Conservation (phyloP, 2,797 vertebrate species). For the Oreochromis grahami region DNA sequence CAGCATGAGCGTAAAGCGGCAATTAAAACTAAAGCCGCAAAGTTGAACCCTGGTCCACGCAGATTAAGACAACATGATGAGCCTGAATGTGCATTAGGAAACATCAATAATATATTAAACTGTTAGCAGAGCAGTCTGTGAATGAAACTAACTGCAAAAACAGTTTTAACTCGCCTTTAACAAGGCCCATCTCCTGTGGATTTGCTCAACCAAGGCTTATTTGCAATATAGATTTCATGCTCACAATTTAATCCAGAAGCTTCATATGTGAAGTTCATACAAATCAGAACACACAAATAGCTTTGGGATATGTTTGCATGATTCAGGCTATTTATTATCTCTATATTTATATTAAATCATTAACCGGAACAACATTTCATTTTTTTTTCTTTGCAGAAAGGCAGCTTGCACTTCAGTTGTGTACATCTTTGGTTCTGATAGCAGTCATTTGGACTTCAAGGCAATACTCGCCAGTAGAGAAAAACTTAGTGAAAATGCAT, state of each 20-base stretch:
- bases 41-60: background rate
- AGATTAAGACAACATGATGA: slow-evolving; percentile 28
- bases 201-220: slow-evolving; percentile 4
- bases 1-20: slow-evolving; percentile 17
- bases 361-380: background rate
- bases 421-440: background rate
- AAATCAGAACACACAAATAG: background rate
- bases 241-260: background rate
- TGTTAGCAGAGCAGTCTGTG: background rate
- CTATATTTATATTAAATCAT: too few relatives aligned
- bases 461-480: background rate
- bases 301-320: background rate
- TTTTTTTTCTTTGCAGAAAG: background rate
- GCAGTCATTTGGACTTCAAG: background rate
- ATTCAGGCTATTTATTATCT: background rate
- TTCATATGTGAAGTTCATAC: background rate
- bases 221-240: background rate
- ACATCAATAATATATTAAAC: slow-evolving; percentile 14
- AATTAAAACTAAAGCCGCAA: slow-evolving; percentile 23
- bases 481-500: background rate
- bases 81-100: background rate
- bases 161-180: background rate
- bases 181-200: background rate
- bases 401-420: background rate
- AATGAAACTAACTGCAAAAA: background rate